Conservation (phyloP, 2,113 vertebrate genomes). For the Crotalus viridis region DNA sequence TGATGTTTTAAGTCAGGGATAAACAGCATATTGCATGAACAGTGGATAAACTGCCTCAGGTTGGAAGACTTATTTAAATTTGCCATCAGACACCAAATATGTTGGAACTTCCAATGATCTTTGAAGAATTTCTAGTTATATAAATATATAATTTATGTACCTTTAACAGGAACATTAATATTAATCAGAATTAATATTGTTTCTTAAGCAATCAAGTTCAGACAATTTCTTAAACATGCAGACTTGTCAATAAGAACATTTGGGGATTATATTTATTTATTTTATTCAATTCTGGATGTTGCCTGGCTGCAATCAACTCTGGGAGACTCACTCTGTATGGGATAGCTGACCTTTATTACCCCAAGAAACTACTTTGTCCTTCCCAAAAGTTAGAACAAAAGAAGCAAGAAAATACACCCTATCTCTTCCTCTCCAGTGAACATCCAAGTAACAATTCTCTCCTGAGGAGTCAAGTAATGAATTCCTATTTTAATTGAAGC, state of each 20-base stretch:
- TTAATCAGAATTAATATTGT: conserved; percentile 9
- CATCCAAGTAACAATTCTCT: conserved; percentile 53
- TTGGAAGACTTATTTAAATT: neutral
- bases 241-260: neutral
- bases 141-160: neutral
- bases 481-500: conserved; percentile 71
- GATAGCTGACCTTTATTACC: no score
- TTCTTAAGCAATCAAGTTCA: conserved; percentile 1
- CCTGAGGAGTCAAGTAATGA: conserved; percentile 69
- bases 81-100: neutral
- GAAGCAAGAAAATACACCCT: conserved; percentile 44
- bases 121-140: neutral
- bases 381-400: conserved; percentile 17
- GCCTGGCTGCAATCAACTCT: neutral
- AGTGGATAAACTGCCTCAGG: no score
- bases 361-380: conserved; percentile 17
- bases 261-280: neutral
- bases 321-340: neutral
- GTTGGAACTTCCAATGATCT: neutral
- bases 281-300: neutral
- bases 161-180: conserved; percentile 21
- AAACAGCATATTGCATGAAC: neutral
- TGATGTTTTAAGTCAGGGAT: neutral
- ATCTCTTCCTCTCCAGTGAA: conserved; percentile 24
- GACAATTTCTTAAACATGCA: conserved; percentile 25